A percentile compares a stretch with the other conserved stretches of the same genome.
Evolutionary conservation across 2,797 vertebrate species (phyloP).

Genomic region (Gymnoscopelus microlampas): DNA sequence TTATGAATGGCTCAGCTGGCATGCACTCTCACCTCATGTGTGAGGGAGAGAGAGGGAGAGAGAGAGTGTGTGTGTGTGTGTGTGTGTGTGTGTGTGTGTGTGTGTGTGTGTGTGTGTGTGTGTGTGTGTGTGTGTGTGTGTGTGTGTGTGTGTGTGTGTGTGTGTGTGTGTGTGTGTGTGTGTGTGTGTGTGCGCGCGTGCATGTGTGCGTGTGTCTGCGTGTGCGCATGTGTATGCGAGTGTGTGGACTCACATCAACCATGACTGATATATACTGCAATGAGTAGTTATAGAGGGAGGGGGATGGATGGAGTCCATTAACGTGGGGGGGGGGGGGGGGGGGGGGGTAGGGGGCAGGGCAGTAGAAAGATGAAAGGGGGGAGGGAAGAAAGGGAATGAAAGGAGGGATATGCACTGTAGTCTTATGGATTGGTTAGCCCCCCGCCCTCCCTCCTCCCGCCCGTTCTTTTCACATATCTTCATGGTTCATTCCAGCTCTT

Average conservation of each 20-base stretch:
- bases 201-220: neutral
- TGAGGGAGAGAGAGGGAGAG: no score
- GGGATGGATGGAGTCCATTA: neutral
- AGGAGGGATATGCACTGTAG: neutral
- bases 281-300: conserved; percentile 22
- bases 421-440: neutral
- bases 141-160: neutral
- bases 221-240: neutral
- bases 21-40: neutral
- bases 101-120: no score
- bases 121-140: conserved; percentile 1
- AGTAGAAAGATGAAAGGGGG: conserved; percentile 12
- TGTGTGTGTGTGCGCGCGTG: conserved; percentile 18
- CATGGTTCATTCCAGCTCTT: neutral
- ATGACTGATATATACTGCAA: conserved; percentile 56
- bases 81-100: no score
- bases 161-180: conserved; percentile 12
- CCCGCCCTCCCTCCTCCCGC: neutral
- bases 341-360: conserved; percentile 12
- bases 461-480: neutral
- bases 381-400: neutral
- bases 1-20: conserved; percentile 50
- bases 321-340: neutral
- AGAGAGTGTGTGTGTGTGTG: no score
- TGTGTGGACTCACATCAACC: conserved; percentile 3